phyloP scores from a whole-genome alignment of 2,113 vertebrate species.

The Syrrhaptes paradoxus region DNA sequence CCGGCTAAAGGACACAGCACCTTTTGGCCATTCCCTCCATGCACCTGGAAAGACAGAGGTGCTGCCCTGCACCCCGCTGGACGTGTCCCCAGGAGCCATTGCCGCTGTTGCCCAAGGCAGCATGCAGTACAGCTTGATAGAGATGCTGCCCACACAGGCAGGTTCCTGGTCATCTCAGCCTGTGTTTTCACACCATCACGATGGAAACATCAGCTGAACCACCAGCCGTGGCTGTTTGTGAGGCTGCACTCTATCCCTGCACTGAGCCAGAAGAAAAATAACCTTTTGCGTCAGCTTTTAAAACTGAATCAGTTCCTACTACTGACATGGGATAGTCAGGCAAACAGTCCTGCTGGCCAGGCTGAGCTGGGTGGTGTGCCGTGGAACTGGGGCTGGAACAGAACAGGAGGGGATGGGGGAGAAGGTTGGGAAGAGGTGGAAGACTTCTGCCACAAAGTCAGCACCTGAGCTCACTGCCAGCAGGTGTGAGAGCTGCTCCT shows the following conservation, averaged over 20 bases:
- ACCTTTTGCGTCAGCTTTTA: neutral
- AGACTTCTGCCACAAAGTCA: neutral
- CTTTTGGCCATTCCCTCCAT: accelerated
- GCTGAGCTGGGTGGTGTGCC: neutral
- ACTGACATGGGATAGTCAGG: neutral
- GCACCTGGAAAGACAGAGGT: neutral
- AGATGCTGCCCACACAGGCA: neutral
- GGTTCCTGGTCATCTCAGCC: neutral
- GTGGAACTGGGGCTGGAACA: neutral
- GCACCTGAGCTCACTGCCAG: neutral
- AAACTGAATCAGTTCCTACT: neutral
- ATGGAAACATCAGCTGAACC: neutral
- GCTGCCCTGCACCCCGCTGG: accelerated
- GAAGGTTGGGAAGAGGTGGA: neutral
- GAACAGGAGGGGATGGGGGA: neutral
- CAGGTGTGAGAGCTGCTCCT: neutral
- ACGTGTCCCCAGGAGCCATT: neutral
- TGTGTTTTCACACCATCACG: neutral
- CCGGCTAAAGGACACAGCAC: neutral
- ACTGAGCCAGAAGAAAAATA: neutral
- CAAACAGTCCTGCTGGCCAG: neutral
- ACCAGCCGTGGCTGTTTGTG: neutral
- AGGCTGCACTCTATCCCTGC: neutral
- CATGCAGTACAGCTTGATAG: accelerated
- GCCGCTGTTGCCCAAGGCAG: accelerated